A percentile compares a stretch with the other conserved stretches of the same genome.
phyloP scores from a whole-genome alignment of 92 coral and sea anemone genomes.

The Porites divaricata region DNA sequence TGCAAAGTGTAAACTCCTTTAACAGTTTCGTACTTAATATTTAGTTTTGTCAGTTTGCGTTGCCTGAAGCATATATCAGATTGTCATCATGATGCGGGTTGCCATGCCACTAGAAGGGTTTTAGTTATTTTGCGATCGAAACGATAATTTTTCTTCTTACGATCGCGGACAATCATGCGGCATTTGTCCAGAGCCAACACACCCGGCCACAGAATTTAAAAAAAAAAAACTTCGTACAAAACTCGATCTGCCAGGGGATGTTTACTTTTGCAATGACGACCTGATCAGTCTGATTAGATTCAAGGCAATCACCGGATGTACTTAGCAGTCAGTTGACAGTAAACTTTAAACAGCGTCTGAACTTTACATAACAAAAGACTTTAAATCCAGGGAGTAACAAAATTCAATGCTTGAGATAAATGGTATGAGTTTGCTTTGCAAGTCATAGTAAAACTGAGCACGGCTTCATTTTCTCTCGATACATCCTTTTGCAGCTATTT shows the following conservation, averaged over 20 bases:
- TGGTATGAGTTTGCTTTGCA: background rate
- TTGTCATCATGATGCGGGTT: too few relatives aligned
- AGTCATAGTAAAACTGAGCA: background rate
- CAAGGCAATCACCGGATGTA: slow-evolving; percentile 9
- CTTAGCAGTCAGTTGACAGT: slow-evolving; percentile 14
- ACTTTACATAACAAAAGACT: slow-evolving; percentile 36
- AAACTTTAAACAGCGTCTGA: slow-evolving; percentile 16
- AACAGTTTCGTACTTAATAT: background rate
- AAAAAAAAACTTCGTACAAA: too few relatives aligned
- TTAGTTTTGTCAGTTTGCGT: background rate
- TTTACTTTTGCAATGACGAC: background rate
- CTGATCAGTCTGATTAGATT: slow-evolving; percentile 19
- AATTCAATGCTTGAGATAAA: background rate
- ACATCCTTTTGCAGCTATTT: background rate
- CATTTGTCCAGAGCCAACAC: too few relatives aligned
- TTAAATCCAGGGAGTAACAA: slow-evolving; percentile 7
- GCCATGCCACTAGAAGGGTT: too few relatives aligned
- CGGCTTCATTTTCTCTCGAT: too few relatives aligned
- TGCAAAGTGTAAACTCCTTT: background rate
- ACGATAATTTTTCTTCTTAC: too few relatives aligned
- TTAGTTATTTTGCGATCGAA: too few relatives aligned
- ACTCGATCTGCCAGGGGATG: background rate
- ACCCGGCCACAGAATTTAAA: too few relatives aligned
- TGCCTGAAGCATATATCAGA: too few relatives aligned
- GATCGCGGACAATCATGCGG: too few relatives aligned